Conservation (phyloP, 2,797 vertebrate genomes). For the Alca torda region DNA sequence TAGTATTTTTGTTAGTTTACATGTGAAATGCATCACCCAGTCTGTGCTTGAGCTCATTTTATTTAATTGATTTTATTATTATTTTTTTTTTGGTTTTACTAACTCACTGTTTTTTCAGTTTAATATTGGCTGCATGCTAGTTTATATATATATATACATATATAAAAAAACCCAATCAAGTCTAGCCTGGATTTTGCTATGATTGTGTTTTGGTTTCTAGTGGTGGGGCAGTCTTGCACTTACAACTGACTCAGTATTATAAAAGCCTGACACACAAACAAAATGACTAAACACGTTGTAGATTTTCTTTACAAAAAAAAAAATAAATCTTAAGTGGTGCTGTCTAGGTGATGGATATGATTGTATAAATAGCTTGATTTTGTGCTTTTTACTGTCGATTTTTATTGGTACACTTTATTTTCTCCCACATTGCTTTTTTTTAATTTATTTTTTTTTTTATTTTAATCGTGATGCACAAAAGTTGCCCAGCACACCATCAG, state of each 20-base stretch:
- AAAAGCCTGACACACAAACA: constrained; percentile 81
- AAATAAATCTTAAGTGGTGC: constrained; percentile 83
- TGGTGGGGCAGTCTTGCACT: constrained; percentile 91
- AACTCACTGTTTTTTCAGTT: constrained; percentile 87
- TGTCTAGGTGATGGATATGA: constrained; percentile 90
- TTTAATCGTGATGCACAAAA: constrained; percentile 71
- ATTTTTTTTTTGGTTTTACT: constrained; percentile 85
- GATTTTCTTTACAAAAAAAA: constrained; percentile 83
- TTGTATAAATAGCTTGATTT: constrained; percentile 93
- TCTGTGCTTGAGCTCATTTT: constrained; percentile 92
- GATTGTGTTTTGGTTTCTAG: constrained; percentile 88
- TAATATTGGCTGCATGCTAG: constrained; percentile 91
- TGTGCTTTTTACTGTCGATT: constrained; percentile 83
- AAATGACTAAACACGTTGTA: constrained; percentile 80
- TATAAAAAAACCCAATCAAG: constrained; percentile 81
- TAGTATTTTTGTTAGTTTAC: constrained; percentile 86
- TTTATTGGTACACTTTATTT: constrained; percentile 75
- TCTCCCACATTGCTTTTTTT: constrained; percentile 66
- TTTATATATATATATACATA: constrained; percentile 77
- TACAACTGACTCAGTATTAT: constrained; percentile 77
- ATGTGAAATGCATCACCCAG: constrained; percentile 90
- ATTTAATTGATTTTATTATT: constrained; percentile 79
- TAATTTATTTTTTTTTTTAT: not conserved
- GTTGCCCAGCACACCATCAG: constrained; percentile 83
- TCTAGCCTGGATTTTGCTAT: constrained; percentile 91